Evolutionary conservation across 2,888 invertebrate genomes (phyloP).

Genomic region (Chymomyza fuscimana): DNA sequence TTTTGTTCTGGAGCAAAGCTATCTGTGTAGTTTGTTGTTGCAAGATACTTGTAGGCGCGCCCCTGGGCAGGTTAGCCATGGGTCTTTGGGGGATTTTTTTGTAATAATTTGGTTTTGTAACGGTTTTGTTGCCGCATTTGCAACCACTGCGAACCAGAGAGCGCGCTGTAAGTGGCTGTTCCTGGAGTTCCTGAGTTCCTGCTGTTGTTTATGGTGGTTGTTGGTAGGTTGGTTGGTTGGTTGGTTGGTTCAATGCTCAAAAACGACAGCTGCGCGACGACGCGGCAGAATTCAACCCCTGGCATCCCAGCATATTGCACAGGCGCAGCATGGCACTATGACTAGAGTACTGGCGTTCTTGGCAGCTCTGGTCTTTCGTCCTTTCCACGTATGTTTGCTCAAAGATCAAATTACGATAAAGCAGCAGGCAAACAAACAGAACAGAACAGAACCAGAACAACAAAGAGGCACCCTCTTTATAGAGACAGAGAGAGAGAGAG

Average conservation of each 20-base stretch:
- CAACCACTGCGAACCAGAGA: neutral
- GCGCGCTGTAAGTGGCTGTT: neutral
- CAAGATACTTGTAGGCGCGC: neutral
- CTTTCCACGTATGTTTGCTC: slow-evolving; percentile 3
- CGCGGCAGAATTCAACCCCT: slow-evolving; percentile 51
- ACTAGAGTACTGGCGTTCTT: neutral
- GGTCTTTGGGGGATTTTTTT: neutral
- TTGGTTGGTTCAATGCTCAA: neutral
- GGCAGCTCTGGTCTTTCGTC: neutral
- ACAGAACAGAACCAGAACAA: neutral
- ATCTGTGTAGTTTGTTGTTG: neutral
- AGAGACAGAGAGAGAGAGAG: slow-evolving; percentile 6
- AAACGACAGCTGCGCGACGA: slow-evolving; percentile 16
- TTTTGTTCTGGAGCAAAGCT: too few relatives aligned
- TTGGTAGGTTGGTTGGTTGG: neutral
- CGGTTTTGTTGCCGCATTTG: neutral
- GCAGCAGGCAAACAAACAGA: neutral
- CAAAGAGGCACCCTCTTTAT: neutral
- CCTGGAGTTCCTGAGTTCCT: slow-evolving; percentile 1
- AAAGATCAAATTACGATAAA: slow-evolving; percentile 10
- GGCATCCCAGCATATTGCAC: slow-evolving; percentile 63
- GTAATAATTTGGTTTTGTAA: neutral
- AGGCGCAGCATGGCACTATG: slow-evolving; percentile 22
- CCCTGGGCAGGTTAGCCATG: neutral
- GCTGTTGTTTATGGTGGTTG: neutral